A percentile compares a stretch with the other conserved stretches of the same genome.
Conservation (phyloP, 2,888 invertebrate species). For the Ormyrus nitidulus region DNA sequence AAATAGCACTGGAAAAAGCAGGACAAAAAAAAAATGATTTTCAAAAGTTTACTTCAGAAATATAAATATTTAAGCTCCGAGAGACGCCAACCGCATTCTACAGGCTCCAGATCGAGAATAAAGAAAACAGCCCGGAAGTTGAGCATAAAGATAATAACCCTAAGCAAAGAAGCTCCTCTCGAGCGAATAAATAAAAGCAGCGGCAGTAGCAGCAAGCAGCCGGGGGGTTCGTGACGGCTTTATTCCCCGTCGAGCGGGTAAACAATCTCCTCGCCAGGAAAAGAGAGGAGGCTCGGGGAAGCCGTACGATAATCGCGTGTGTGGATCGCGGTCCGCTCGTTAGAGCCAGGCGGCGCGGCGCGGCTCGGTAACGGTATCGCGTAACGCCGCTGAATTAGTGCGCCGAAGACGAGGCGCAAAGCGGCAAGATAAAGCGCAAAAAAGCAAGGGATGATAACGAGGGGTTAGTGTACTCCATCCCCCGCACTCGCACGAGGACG, state of each 20-base stretch:
- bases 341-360: slow-evolving; percentile 3
- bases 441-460: slow-evolving; percentile 36
- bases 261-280: slow-evolving; percentile 20
- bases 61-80: too few species aligned
- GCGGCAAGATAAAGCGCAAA: neutral
- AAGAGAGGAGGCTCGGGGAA: neutral
- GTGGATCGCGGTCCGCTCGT: slow-evolving; percentile 11
- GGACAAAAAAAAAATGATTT: too few species aligned
- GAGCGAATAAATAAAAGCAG: too few species aligned
- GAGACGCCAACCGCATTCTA: too few species aligned
- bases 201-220: too few species aligned
- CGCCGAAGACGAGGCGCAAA: neutral
- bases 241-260: slow-evolving; percentile 15
- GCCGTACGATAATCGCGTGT: slow-evolving; percentile 25
- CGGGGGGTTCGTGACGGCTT: neutral
- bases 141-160: too few species aligned
- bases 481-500: neutral
- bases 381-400: slow-evolving; percentile 43
- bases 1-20: too few species aligned
- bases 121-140: too few species aligned
- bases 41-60: too few species aligned
- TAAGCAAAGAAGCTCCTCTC: too few species aligned
- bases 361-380: slow-evolving; percentile 38
- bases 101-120: too few species aligned
- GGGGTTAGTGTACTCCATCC: neutral